These are phyloP conservation scores for Cerastis leucographa DNA, from an alignment of 2,888 invertebrate species.

Conservation along the genomic window DNA sequence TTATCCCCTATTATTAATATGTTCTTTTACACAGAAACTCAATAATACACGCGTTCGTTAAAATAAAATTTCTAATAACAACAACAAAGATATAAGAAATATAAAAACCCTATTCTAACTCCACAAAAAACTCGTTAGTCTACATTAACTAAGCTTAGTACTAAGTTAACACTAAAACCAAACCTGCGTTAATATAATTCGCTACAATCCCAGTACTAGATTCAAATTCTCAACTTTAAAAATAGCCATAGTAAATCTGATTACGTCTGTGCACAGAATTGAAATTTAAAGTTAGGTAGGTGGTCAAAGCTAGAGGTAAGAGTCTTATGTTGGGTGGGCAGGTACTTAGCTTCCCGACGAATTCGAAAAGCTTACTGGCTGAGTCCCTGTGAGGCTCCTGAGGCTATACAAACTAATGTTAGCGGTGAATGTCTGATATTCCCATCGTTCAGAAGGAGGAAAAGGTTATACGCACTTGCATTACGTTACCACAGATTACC, in stretches of 20 bases:
- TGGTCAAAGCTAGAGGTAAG: constrained; percentile 75
- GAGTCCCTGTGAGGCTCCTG: constrained; percentile 56
- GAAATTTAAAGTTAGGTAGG: constrained; percentile 72
- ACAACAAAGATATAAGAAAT: too few species aligned
- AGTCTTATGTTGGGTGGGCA: constrained; percentile 72
- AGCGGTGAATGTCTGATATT: constrained; percentile 19
- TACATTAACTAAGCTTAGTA: constrained; percentile 9
- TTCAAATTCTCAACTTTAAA: constrained; percentile 43
- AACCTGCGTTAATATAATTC: constrained; percentile 25
- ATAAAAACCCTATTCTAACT: too few species aligned
- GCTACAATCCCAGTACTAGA: constrained; percentile 24
- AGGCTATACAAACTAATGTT: constrained; percentile 57
- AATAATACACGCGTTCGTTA: too few species aligned
- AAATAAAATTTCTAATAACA: too few species aligned
- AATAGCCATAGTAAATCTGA: constrained; percentile 70
- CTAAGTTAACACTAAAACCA: constrained; percentile 17
- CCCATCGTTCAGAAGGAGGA: neutral
- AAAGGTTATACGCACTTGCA: too few species aligned
- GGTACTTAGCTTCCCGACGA: constrained; percentile 70
- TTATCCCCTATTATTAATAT: too few species aligned
- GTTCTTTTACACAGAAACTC: too few species aligned
- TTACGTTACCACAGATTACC: too few species aligned
- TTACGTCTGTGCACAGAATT: constrained; percentile 69
- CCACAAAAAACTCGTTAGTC: neutral
- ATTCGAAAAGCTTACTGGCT: constrained; percentile 72